Evolutionary conservation across 1,140 invertebrate genomes (phyloP).

Genomic region (Drosophila micromelanica): DNA sequence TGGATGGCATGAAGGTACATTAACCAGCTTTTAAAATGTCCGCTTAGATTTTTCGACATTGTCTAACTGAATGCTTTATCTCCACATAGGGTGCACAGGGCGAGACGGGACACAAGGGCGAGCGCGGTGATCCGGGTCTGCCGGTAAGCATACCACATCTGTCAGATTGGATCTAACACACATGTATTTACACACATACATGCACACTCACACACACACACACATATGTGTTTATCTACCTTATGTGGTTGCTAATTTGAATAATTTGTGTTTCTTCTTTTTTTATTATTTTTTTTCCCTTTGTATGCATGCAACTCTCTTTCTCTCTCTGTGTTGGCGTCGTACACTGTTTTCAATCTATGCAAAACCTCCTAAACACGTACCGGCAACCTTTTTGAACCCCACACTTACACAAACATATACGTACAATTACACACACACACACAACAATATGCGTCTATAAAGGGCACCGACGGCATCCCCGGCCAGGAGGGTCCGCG

Average conservation of each 20-base stretch:
- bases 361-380: slow-evolving; percentile 30
- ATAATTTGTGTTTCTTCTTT: slow-evolving; percentile 70
- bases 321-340: slow-evolving; percentile 53
- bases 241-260: slow-evolving; percentile 75
- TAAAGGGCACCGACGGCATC: slow-evolving; percentile 95
- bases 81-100: slow-evolving; percentile 92
- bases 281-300: slow-evolving; percentile 46
- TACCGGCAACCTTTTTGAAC: slow-evolving; percentile 24
- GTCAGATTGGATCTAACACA: slow-evolving; percentile 21
- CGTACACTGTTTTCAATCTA: slow-evolving; percentile 46
- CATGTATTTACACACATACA: slow-evolving; percentile 16
- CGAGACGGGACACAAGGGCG: slow-evolving; percentile 94
- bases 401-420: slow-evolving; percentile 16
- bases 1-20: slow-evolving; percentile 90
- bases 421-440: neutral
- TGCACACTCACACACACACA: slow-evolving; percentile 15
- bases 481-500: slow-evolving; percentile 93
- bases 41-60: slow-evolving; percentile 21
- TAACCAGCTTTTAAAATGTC: slow-evolving; percentile 21
- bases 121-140: slow-evolving; percentile 95
- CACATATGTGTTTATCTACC: slow-evolving; percentile 43
- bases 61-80: slow-evolving; percentile 21
- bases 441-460: slow-evolving; percentile 5
- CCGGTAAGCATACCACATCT: slow-evolving; percentile 89
- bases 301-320: slow-evolving; percentile 64